These are phyloP conservation scores for Pinctada fucata DNA, from an alignment of 2,888 invertebrate genomes.

Conservation along the genomic window DNA sequence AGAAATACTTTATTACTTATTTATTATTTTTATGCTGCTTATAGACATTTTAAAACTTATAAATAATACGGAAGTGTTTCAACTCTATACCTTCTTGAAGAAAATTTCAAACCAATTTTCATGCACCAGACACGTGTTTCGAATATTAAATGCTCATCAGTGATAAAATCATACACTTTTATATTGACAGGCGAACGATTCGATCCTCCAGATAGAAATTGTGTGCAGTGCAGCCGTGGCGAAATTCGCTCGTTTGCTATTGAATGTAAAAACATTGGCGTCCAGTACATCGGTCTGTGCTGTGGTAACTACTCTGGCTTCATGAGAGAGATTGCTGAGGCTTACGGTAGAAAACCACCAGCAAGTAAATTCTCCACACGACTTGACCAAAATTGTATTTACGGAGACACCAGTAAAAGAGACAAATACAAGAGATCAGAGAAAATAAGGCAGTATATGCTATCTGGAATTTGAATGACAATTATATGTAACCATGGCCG, in stretches of 20 bases:
- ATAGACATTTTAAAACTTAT: too few species aligned
- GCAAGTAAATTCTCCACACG: slow-evolving; percentile 27
- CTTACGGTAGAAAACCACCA: slow-evolving; percentile 20
- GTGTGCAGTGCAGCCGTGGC: not conserved
- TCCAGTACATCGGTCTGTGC: slow-evolving; percentile 35
- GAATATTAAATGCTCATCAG: not conserved
- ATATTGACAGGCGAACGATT: slow-evolving; percentile 19
- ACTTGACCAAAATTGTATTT: slow-evolving; percentile 11
- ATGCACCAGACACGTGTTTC: too few species aligned
- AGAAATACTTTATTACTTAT: too few species aligned
- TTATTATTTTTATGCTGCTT: too few species aligned
- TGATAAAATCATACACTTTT: not conserved
- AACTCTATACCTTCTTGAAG: too few species aligned
- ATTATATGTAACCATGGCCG: too few species aligned
- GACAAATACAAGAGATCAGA: not conserved
- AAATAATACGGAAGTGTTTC: too few species aligned
- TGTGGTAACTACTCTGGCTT: slow-evolving; percentile 28
- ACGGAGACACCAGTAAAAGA: slow-evolving; percentile 1
- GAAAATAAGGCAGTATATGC: not conserved
- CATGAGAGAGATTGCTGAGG: slow-evolving; percentile 33
- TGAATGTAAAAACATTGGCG: slow-evolving; percentile 29
- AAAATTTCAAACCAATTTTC: too few species aligned
- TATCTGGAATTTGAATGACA: not conserved
- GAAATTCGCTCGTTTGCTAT: slow-evolving; percentile 28
- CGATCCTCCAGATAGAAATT: slow-evolving; percentile 9